Evolutionary conservation across 35 echinoderm and acorn worm species (phyloP).

Genomic region (Apostichopus parvimensis): DNA sequence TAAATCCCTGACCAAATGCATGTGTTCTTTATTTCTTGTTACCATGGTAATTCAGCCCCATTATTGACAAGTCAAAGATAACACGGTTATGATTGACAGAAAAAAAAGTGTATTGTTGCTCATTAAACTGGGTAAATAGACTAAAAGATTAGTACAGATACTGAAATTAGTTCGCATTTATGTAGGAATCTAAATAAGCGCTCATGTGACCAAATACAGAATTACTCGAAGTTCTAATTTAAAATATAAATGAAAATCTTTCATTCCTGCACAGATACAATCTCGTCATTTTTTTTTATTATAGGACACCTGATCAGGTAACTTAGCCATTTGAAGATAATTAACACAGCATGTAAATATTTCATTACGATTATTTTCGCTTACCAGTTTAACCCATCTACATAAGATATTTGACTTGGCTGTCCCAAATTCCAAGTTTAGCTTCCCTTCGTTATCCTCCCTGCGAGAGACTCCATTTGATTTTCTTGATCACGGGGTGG

Average conservation of each 20-base stretch:
- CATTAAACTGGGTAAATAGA: too few relatives aligned
- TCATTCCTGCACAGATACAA: background rate
- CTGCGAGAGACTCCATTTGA: conserved; percentile 44
- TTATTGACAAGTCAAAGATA: too few relatives aligned
- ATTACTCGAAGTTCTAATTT: background rate
- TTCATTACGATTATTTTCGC: conserved; percentile 16
- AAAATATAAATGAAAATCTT: background rate
- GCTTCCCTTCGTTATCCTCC: background rate
- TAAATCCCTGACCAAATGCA: too few relatives aligned
- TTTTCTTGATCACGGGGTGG: conserved; percentile 13
- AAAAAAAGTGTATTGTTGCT: too few relatives aligned
- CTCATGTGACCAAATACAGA: background rate
- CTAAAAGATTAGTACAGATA: too few relatives aligned
- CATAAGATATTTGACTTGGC: background rate
- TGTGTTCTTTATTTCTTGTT: too few relatives aligned
- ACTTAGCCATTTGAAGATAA: background rate
- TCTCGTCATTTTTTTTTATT: background rate
- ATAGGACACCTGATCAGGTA: background rate
- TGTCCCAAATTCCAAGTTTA: conserved; percentile 13
- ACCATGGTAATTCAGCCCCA: too few relatives aligned
- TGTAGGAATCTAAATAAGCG: background rate
- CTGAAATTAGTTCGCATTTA: too few relatives aligned
- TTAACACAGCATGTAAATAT: conserved; percentile 29
- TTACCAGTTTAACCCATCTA: background rate
- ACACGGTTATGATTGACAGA: too few relatives aligned